Evolutionary conservation across 1,140 invertebrate species (phyloP).

Genomic region (Lethrus apterus): DNA sequence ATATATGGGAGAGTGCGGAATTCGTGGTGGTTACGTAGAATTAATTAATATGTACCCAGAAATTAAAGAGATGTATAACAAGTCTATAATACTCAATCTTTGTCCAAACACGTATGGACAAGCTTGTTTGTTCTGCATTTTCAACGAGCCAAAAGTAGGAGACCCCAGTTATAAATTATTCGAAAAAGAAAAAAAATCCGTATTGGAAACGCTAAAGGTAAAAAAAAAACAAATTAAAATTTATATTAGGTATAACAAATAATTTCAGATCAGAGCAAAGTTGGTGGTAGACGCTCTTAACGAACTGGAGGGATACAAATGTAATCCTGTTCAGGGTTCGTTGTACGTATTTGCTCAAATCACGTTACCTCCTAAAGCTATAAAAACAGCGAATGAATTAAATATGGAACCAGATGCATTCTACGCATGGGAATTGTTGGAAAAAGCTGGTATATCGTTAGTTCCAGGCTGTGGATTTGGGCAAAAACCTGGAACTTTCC

Average conservation of each 20-base stretch:
- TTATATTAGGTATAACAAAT: not conserved
- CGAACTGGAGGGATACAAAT: constrained; percentile 75
- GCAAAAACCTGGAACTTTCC: constrained; percentile 84
- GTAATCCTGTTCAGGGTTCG: constrained; percentile 82
- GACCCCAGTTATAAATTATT: constrained; percentile 58
- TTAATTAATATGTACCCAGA: constrained; percentile 5
- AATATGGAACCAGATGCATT: constrained; percentile 75
- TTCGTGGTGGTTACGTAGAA: constrained; percentile 71
- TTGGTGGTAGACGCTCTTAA: constrained; percentile 87
- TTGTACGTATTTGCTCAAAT: constrained; percentile 94
- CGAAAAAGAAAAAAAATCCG: constrained; percentile 55
- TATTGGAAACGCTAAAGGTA: constrained; percentile 50
- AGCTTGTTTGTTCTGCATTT: not conserved
- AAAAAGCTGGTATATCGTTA: constrained; percentile 81
- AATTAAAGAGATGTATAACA: constrained; percentile 2
- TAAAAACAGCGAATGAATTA: constrained; percentile 62
- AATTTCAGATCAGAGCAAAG: constrained; percentile 49
- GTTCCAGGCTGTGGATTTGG: constrained; percentile 92
- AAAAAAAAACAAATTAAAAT: not conserved
- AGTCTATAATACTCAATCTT: not conserved
- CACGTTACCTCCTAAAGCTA: constrained; percentile 63
- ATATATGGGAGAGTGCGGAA: constrained; percentile 64
- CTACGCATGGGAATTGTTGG: constrained; percentile 87
- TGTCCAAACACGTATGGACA: constrained; percentile 1
- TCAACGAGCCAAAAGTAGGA: constrained; percentile 47